Evolutionary conservation across 2,113 vertebrate species (phyloP), one percentile per base, ranked within the genome.

Genomic region (Bagarius yarrelli): DNA sequence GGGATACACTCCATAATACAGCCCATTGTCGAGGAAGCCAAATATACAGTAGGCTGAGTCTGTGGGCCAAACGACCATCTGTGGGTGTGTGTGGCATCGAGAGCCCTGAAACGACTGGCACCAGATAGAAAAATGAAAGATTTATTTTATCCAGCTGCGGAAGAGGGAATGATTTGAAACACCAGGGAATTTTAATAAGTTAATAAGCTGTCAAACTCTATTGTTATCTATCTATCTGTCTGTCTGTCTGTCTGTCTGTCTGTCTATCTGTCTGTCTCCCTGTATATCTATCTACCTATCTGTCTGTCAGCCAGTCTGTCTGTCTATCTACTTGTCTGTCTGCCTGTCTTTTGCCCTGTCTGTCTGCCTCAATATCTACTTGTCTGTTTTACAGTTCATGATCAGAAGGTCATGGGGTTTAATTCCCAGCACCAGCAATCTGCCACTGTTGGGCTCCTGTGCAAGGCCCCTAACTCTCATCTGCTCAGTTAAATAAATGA

Each of bases 11-110:
- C 18, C 76, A 86, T 83, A 86, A 83, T 81, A 70, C 79, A 61
- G 16, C 47, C 47, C 70, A 86, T 86, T 86, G 82, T 86, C 76
- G 36, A 57, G 34, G 21, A 36, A 81, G 85, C 85, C 82, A 86
- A 83, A 81, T 81, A 57, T 63, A 79, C 67, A 52, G 78, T 70
- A 70, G 69, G 47, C 75, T 34, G 72, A 67, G 16, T 32, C 30
- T 25, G 66, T 36, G 57, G 70, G 60, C 66, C 27, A 55, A 55
- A 34, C 0, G 18, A 18, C 61, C 59, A 25, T 70, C 23, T 80
- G 53, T 69, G 77, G 34, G 77, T 57, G 55, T 77, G 59, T 73
- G 40, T 81, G 47, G 59, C 64, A 3, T 47, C 27, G 32, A 53
- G 74, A 60, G 27, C 57, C 78, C 79, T 19, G 27, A 61, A 53